Evolutionary conservation across 2,113 vertebrate species (phyloP).

Genomic region (Erinaceus europaeus): DNA sequence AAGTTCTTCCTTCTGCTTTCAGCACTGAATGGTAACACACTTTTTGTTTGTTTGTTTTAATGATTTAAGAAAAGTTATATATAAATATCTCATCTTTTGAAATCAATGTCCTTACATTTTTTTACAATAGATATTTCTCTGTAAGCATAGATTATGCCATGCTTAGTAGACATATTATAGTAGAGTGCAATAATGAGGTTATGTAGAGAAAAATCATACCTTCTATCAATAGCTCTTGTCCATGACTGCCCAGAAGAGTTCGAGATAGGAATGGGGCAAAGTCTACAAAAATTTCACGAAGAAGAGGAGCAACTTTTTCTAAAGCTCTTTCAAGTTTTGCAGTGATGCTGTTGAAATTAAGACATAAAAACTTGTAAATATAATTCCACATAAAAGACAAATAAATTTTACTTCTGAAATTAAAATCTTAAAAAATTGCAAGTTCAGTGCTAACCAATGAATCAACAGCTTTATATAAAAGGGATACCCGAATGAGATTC

Average conservation of each 20-base stretch:
- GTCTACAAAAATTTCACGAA: conserved; percentile 98
- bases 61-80: conserved; percentile 4
- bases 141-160: conserved; percentile 35
- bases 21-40: background rate
- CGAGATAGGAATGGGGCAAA: conserved; percentile 98
- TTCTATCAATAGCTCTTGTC: conserved; percentile 98
- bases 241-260: conserved; percentile 96
- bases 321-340: conserved; percentile 96
- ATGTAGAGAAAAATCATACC: conserved; percentile 89
- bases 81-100: background rate
- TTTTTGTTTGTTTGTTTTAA: background rate
- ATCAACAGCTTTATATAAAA: background rate
- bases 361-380: conserved; percentile 73
- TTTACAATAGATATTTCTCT: background rate
- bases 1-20: background rate
- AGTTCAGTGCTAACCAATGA: background rate
- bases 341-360: conserved; percentile 90
- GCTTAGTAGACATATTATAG: conserved; percentile 30
- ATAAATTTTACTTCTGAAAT: conserved; percentile 50
- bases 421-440: conserved; percentile 24
- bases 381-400: conserved; percentile 42
- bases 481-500: background rate
- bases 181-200: conserved; percentile 58
- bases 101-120: conserved; percentile 15
- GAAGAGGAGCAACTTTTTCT: conserved; percentile 96